These are phyloP conservation scores for Tillus elongatus DNA, from an alignment of 2,888 invertebrate species.

Conservation along the genomic window DNA sequence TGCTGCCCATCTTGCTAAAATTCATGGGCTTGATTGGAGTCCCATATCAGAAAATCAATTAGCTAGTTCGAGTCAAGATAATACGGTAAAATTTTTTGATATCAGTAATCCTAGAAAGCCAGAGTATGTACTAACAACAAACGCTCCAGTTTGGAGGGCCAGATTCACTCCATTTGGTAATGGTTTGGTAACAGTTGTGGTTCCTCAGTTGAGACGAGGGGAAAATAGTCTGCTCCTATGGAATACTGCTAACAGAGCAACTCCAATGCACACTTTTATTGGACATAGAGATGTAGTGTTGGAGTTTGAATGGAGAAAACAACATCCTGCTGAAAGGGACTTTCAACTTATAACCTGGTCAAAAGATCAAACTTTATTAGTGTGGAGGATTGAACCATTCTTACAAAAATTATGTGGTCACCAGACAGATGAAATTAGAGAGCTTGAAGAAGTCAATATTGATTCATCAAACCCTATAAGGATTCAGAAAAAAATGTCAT, in stretches of 20 bases:
- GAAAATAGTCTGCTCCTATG: slow-evolving; percentile 75
- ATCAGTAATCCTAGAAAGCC: slow-evolving; percentile 75
- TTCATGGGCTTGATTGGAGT: slow-evolving; percentile 93
- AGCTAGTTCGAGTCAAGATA: slow-evolving; percentile 90
- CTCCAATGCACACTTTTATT: slow-evolving; percentile 83
- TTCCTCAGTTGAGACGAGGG: slow-evolving; percentile 81
- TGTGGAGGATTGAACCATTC: slow-evolving; percentile 83
- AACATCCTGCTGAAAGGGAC: slow-evolving; percentile 49
- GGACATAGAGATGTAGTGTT: slow-evolving; percentile 91
- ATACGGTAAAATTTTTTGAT: slow-evolving; percentile 91
- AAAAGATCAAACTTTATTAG: slow-evolving; percentile 81
- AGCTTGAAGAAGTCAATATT: slow-evolving; percentile 18
- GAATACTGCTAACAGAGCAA: slow-evolving; percentile 61
- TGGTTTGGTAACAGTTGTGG: slow-evolving; percentile 83
- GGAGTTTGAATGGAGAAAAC: slow-evolving; percentile 89
- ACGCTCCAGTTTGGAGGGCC: slow-evolving; percentile 87
- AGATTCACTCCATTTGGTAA: slow-evolving; percentile 74
- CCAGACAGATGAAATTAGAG: slow-evolving; percentile 46
- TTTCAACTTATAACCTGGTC: slow-evolving; percentile 92
- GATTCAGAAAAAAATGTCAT: slow-evolving; percentile 28
- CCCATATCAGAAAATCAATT: slow-evolving; percentile 74
- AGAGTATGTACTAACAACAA: slow-evolving; percentile 75
- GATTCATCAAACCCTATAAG: slow-evolving; percentile 9
- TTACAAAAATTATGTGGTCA: slow-evolving; percentile 74
- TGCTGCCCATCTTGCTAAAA: slow-evolving; percentile 82